These are phyloP conservation scores for Drosophila parabipectinata DNA, from an alignment of 1,140 invertebrate genomes.

Conservation along the genomic window DNA sequence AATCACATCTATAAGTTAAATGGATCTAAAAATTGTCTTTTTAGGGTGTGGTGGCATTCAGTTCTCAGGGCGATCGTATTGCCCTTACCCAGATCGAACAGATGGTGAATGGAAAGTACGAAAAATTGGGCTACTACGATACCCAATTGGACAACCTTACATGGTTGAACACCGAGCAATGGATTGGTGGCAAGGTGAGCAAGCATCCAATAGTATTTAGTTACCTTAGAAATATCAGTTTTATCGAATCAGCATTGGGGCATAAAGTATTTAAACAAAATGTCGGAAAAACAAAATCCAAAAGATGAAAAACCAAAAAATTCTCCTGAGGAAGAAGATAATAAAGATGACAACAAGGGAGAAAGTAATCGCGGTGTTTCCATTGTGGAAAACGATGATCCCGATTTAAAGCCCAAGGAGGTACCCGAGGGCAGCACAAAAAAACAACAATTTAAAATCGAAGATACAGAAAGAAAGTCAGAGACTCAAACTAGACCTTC, in stretches of 20 bases:
- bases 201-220: neutral
- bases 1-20: neutral
- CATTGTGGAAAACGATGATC: neutral
- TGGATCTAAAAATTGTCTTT: slow-evolving; percentile 40
- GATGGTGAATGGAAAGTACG: slow-evolving; percentile 97
- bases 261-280: neutral
- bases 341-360: neutral
- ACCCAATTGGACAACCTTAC: slow-evolving; percentile 97
- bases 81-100: slow-evolving; percentile 99
- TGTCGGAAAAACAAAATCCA: slow-evolving; percentile 22
- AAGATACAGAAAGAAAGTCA: no score
- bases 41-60: slow-evolving; percentile 96
- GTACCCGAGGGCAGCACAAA: no score
- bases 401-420: neutral
- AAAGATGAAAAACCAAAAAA: neutral
- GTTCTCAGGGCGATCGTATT: slow-evolving; percentile 98
- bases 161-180: slow-evolving; percentile 95
- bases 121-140: slow-evolving; percentile 98
- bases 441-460: no score
- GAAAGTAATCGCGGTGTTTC: neutral
- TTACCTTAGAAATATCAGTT: slow-evolving; percentile 14
- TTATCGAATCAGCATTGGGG: neutral
- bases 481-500: no score
- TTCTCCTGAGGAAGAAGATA: neutral
- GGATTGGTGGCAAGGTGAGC: slow-evolving; percentile 89